Conservation (phyloP, 1,140 invertebrate genomes). For the Ostrea edulis region DNA sequence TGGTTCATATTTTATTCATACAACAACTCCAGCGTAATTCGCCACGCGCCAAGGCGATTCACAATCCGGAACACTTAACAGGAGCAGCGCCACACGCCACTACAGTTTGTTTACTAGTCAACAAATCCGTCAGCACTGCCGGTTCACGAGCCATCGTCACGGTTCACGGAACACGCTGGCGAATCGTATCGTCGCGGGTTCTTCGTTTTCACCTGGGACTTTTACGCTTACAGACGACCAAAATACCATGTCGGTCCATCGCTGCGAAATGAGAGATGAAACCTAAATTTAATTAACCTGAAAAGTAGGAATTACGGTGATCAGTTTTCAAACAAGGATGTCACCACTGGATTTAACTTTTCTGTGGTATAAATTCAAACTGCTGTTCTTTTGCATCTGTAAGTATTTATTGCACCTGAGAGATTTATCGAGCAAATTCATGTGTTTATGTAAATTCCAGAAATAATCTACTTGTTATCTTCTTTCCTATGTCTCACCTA, state of each 20-base stretch:
- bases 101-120: constrained; percentile 3
- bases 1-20: too few relatives aligned
- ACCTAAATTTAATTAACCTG: neutral
- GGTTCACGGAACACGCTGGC: neutral
- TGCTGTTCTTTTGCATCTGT: neutral
- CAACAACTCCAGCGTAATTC: neutral
- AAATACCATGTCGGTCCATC: constrained; percentile 28
- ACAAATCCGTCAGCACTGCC: neutral
- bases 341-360: neutral
- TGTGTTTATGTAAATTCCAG: constrained; percentile 34
- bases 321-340: neutral
- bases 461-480: constrained; percentile 29
- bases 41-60: neutral
- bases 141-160: constrained; percentile 7
- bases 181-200: constrained; percentile 7
- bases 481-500: neutral
- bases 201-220: constrained; percentile 8
- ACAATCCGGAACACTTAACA: neutral
- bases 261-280: constrained; percentile 27
- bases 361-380: neutral
- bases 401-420: constrained; percentile 25
- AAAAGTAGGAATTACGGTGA: neutral
- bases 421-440: constrained; percentile 10
- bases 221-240: constrained; percentile 11
- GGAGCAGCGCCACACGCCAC: constrained; percentile 11